A percentile compares a stretch with the other conserved stretches of the same genome.
Evolutionary conservation across 2,888 invertebrate species (phyloP).

Genomic region (Drosophila testacea): DNA sequence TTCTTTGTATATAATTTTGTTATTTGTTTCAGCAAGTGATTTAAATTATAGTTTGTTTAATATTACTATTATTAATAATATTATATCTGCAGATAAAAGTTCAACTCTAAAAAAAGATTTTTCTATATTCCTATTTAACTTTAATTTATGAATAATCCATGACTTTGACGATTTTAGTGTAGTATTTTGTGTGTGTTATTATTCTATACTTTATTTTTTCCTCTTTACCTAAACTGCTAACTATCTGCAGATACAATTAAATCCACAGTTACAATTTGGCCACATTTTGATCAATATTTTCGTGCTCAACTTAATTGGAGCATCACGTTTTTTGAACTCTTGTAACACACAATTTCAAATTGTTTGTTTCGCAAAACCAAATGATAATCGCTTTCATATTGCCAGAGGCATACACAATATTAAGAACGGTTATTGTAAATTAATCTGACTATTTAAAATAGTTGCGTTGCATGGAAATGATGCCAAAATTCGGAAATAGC

Average conservation of each 20-base stretch:
- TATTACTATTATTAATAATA: too few species aligned
- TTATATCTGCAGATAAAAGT: too few species aligned
- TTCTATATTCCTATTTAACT: too few species aligned
- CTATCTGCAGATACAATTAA: too few species aligned
- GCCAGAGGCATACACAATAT: conserved; percentile 7
- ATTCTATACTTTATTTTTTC: too few species aligned
- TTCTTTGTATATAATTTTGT: neutral
- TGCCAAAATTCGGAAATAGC: conserved; percentile 6
- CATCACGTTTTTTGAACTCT: neutral
- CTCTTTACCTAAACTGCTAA: too few species aligned
- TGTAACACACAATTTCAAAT: neutral
- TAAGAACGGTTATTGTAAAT: conserved; percentile 1
- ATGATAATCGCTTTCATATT: conserved; percentile 17
- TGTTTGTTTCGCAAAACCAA: neutral
- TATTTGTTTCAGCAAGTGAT: neutral
- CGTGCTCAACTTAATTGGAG: neutral
- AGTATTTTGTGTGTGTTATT: too few species aligned
- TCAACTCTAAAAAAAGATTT: too few species aligned
- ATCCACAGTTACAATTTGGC: too few species aligned
- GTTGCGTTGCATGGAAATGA: conserved; percentile 4
- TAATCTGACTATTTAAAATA: conserved; percentile 16
- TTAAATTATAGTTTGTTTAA: too few species aligned
- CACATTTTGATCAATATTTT: neutral
- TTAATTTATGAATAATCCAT: too few species aligned
- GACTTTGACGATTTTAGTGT: too few species aligned